These are phyloP conservation scores for Meleagris gallopavo DNA, from an alignment of 2,113 vertebrate genomes.

Conservation along the genomic window DNA sequence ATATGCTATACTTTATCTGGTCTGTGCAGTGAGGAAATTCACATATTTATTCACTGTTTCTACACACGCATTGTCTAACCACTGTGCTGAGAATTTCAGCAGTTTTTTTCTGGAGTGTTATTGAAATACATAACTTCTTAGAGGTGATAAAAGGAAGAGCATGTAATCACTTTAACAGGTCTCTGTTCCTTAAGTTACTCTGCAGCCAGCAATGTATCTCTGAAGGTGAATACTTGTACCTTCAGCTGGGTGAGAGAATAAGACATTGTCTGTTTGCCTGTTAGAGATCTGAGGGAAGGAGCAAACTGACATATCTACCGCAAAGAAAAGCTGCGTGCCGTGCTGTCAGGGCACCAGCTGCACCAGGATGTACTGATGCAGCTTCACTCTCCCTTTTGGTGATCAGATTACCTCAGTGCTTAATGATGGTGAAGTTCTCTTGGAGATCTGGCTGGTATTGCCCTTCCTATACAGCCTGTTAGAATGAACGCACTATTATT, in stretches of 20 bases:
- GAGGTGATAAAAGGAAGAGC: not conserved
- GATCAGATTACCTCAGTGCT: constrained; percentile 64
- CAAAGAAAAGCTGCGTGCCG: not conserved
- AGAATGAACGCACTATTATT: constrained; percentile 77
- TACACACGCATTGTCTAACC: not conserved
- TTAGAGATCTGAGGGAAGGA: not conserved
- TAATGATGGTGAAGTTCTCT: constrained; percentile 72
- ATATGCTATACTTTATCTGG: not conserved
- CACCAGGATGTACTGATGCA: constrained; percentile 14
- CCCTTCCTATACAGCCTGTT: constrained; percentile 56
- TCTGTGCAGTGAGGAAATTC: not conserved
- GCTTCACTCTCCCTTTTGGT: constrained; percentile 34
- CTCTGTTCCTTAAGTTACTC: not conserved
- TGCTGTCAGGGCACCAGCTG: constrained; percentile 55
- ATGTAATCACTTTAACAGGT: not conserved
- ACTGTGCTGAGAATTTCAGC: not conserved
- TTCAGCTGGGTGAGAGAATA: not conserved
- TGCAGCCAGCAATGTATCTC: not conserved
- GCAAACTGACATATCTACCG: not conserved
- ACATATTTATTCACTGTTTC: not conserved
- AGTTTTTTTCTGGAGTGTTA: not conserved
- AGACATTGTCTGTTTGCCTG: not conserved
- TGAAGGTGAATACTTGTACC: not conserved
- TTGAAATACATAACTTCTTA: not conserved
- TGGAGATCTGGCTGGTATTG: constrained; percentile 74